Evolutionary conservation across 2,888 invertebrate species (phyloP), one percentile per base, ranked within the genome.

Genomic region (Perdita meconis): DNA sequence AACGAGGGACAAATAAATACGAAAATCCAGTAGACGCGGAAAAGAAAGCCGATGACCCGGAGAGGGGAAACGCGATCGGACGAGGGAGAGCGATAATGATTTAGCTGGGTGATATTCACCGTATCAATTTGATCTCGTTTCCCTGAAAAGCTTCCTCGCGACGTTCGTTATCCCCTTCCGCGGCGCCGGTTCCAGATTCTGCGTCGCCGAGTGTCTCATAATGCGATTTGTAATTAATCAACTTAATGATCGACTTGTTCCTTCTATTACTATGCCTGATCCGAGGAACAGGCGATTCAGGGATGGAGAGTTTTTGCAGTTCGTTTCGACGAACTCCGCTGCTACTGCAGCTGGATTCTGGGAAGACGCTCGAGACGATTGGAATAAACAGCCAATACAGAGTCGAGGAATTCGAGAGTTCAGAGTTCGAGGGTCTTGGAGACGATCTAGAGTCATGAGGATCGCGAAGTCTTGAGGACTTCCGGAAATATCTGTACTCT

Each of bases 181-280:
- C 6, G 30, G 6, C 30, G 30, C 3, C 2, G 30, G 30, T 6
- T 30, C 30, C 40, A 50, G 51, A 61, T 56, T 50, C 63, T 47
- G 50, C 51, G 57, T 38, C 40, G 61, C 66, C 42, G 60, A 71
- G 75, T 6, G 30, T 61, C 68, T 69, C 72, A 63, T 77, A 77
- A 80, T 66, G 56, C 69, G 72, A 77, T 80, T 80, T 57, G 69
- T 69, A 80, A 77, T 77, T 80, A 80, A 80, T 72, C 30, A 30
- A 72, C 72, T 59, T 5, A 22, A 2, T 38, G 57, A 59, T 51
- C 38, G 50, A 24, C n/a, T 57, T 66, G 47, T 56, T 26, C 10
- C 10, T 36, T 26, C 44, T n/a, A 44, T 12, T 19, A 6, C 30
- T 30, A 30, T 30, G 13, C 16, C 5, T 56, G 57, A 67, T 59